phyloP scores from a whole-genome alignment of 2,797 vertebrate genomes.

The Centropyge bicolor region DNA sequence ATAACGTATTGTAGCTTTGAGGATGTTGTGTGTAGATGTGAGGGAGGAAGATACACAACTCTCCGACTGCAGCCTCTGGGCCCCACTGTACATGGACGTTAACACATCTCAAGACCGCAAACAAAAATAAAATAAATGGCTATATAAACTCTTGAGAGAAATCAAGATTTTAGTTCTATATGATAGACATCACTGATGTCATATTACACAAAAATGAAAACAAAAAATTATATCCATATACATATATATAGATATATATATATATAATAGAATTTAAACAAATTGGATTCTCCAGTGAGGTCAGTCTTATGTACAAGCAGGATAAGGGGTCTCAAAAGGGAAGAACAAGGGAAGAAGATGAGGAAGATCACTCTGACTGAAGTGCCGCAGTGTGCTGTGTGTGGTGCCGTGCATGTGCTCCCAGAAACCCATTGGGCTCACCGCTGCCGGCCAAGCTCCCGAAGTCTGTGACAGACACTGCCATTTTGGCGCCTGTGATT shows the following conservation, averaged over 20 bases:
- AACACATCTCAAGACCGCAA: slow-evolving; percentile 89
- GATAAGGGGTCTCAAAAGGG: slow-evolving; percentile 85
- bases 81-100: slow-evolving; percentile 88
- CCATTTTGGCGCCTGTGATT: slow-evolving; percentile 97
- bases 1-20: slow-evolving; percentile 84
- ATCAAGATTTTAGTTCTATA: slow-evolving; percentile 99
- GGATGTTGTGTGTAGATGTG: slow-evolving; percentile 85
- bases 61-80: slow-evolving; percentile 92
- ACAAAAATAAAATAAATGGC: slow-evolving; percentile 90
- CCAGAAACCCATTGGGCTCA: slow-evolving; percentile 94
- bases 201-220: slow-evolving; percentile 90
- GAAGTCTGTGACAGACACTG: slow-evolving; percentile 97
- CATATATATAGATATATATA: slow-evolving; percentile 66
- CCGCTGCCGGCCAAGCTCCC: slow-evolving; percentile 89
- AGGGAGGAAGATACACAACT: slow-evolving; percentile 87
- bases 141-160: slow-evolving; percentile 99
- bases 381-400: slow-evolving; percentile 94
- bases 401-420: slow-evolving; percentile 91
- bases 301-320: slow-evolving; percentile 92
- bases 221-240: slow-evolving; percentile 80
- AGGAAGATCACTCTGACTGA: slow-evolving; percentile 93
- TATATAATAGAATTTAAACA: slow-evolving; percentile 91
- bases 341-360: slow-evolving; percentile 75
- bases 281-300: slow-evolving; percentile 82
- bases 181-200: slow-evolving; percentile 99